A percentile compares a stretch with the other conserved stretches of the same genome.
phyloP scores from a whole-genome alignment of 1,140 invertebrate genomes.

The Heliconius melpomene region DNA sequence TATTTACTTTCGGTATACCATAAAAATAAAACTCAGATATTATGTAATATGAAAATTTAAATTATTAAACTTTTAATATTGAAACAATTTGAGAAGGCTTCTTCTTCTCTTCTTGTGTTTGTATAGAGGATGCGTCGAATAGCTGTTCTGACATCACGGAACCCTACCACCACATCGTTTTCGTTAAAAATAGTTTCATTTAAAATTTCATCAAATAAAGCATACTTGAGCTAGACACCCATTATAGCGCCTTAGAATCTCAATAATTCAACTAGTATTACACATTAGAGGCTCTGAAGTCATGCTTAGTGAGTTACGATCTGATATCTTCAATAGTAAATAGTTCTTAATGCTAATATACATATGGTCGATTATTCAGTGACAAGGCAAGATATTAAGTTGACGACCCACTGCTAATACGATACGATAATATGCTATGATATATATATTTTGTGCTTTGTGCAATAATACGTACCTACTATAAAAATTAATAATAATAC shows the following conservation, averaged over 20 bases:
- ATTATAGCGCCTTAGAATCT: conserved; percentile 32
- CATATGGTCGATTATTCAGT: conserved; percentile 1
- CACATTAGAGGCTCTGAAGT: conserved; percentile 29
- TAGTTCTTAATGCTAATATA: background rate
- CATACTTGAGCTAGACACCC: conserved; percentile 30
- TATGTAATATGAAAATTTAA: too few species aligned
- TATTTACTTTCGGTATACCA: too few species aligned
- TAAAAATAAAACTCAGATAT: too few species aligned
- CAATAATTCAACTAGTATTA: conserved; percentile 38
- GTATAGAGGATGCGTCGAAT: too few species aligned
- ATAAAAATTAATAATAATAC: too few species aligned
- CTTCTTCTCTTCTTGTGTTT: too few species aligned
- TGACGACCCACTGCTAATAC: background rate
- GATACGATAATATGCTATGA: background rate
- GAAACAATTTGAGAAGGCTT: background rate
- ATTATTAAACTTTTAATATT: background rate
- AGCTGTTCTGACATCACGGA: too few species aligned
- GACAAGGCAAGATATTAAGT: background rate
- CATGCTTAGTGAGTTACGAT: conserved; percentile 30
- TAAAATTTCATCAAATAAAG: conserved; percentile 28
- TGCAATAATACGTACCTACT: too few species aligned
- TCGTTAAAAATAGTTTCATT: background rate
- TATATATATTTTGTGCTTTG: background rate
- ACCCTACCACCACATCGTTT: background rate
- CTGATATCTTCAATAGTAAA: background rate